phyloP scores from a whole-genome alignment of 2,888 invertebrate species.

The Tenodera sinensis region DNA sequence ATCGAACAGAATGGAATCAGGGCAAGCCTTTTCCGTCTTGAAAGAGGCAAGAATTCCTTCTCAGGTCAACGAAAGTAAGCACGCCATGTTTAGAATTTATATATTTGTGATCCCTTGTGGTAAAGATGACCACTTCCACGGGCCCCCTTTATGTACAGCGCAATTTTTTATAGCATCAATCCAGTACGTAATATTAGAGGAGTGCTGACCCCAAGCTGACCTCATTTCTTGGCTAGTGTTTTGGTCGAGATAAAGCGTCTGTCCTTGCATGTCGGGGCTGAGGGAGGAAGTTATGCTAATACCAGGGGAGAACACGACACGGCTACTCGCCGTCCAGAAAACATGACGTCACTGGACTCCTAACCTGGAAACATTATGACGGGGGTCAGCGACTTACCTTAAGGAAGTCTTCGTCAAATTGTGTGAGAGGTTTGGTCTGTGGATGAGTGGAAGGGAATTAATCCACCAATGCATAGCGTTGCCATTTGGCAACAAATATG shows the following conservation, averaged over 20 bases:
- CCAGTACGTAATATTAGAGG: neutral
- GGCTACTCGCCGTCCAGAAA: neutral
- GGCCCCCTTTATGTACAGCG: neutral
- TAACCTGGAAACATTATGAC: neutral
- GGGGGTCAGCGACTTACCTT: too few species aligned
- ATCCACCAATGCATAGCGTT: too few species aligned
- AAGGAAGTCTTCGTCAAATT: too few species aligned
- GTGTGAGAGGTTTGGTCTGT: too few species aligned
- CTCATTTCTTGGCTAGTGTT: constrained; percentile 2
- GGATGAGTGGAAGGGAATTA: too few species aligned
- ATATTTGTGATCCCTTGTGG: neutral
- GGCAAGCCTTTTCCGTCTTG: neutral
- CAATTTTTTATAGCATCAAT: neutral
- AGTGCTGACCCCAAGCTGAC: constrained; percentile 2
- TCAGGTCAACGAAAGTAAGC: neutral
- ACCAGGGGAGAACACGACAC: neutral
- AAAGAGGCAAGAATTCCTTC: neutral
- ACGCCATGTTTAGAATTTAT: neutral
- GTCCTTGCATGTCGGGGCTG: constrained; percentile 9
- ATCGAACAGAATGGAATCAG: neutral
- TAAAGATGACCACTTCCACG: neutral
- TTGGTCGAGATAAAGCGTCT: neutral
- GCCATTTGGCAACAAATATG: too few species aligned
- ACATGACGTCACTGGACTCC: neutral
- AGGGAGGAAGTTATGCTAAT: constrained; percentile 12